Percentiles rank a stretch among this genome's conserved stretches.
phyloP scores from a whole-genome alignment of 2,888 invertebrate genomes.

The Sarcophaga variegata region DNA sequence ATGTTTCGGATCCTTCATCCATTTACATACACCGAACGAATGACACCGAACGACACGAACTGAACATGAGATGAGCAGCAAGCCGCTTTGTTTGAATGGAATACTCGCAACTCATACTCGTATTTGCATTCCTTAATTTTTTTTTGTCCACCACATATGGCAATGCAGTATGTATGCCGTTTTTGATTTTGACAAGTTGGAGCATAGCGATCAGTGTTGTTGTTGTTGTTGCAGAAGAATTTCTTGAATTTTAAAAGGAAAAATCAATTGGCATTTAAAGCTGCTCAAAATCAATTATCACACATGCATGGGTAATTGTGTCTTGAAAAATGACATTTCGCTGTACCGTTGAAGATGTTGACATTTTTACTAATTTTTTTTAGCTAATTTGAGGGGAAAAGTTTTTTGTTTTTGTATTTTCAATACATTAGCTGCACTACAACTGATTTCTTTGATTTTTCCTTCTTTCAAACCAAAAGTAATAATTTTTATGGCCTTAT shows the following conservation, averaged over 20 bases:
- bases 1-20: slow-evolving; percentile 47
- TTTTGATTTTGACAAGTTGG: slow-evolving; percentile 18
- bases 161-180: neutral
- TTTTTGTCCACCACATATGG: neutral
- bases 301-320: neutral
- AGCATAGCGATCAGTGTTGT: neutral
- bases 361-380: neutral
- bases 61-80: neutral
- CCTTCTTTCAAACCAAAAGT: too few relatives aligned
- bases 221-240: neutral
- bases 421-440: too few relatives aligned
- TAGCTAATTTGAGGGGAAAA: too few relatives aligned
- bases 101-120: neutral
- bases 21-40: slow-evolving; percentile 38
- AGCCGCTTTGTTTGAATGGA: slow-evolving; percentile 13
- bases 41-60: neutral
- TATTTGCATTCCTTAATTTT: slow-evolving; percentile 40
- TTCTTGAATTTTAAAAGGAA: slow-evolving; percentile 22
- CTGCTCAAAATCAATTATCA: neutral
- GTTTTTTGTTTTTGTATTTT: too few relatives aligned
- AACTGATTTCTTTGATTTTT: too few relatives aligned
- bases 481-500: too few relatives aligned
- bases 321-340: slow-evolving; percentile 8
- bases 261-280: slow-evolving; percentile 14
- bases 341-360: neutral